Evolutionary conservation across 37 sponge, comb jelly and placozoan species (phyloP), one percentile per base, ranked within the genome.

Genomic region (Tethya wilhelma): DNA sequence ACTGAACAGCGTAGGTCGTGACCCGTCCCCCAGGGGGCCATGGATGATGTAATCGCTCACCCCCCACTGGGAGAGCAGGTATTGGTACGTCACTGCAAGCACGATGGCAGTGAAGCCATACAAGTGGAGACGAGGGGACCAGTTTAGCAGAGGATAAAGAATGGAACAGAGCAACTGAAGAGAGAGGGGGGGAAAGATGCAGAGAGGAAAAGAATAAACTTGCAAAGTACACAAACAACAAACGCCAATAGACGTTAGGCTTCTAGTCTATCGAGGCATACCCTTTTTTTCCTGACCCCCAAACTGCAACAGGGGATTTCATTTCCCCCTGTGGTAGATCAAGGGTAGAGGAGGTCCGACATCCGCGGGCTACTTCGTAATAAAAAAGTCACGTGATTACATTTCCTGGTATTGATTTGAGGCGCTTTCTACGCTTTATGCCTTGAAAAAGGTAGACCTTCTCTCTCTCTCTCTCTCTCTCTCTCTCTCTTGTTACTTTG

Each of bases 1-100:
- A 87, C 87, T 79, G 45, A 96, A 30, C 23, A 96, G 79, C 4
- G 75, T 86, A 0, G 29, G 49, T 29, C 97, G 67, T 28, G 83
- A 71, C 5, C 89, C 88, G 73, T 84, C 84, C 17, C 93, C 88
- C 22, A 65, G 56, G 55, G 78, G 83, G 17, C 95, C 96, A 42
- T 68, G 59, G 12, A 90, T 28, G 0, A 99, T 58, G 79, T 86
- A 94, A 23, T 89, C 84, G 0, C 49, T 60, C 76, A 86, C 29
- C 4, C 89, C 91, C 26, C 14, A 38, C 44, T 44, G 14, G 14
- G 86, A 78, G 34, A 99, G 82, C 0, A 56, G 44, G 37, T 38
- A 55, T 69, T 99, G 97, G 65, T 99, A 94, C 12, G 22, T 58
- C 0, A 29, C 44, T 53, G 71, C 77, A 2, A 80, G 34, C 38